phyloP scores from a whole-genome alignment of 1,140 invertebrate genomes.

The Aphelenchoides besseyi region DNA sequence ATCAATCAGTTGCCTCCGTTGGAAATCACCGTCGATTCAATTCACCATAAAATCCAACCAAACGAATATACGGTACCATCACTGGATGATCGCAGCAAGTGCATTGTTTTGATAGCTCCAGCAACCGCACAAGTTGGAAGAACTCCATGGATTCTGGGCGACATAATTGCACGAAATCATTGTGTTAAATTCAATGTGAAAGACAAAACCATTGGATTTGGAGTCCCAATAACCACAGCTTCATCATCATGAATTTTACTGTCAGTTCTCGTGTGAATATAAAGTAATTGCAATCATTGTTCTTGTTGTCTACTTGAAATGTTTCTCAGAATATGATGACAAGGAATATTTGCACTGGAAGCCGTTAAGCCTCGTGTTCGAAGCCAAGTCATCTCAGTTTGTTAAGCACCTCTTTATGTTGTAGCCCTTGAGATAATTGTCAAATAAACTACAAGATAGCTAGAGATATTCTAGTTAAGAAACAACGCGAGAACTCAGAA shows the following conservation, averaged over 20 bases:
- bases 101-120: background rate
- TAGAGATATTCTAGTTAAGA: too few relatives aligned
- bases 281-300: background rate
- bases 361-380: too few relatives aligned
- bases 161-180: background rate
- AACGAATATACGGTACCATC: background rate
- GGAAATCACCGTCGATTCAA: background rate
- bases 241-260: background rate
- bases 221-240: background rate
- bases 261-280: background rate
- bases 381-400: background rate
- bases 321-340: too few relatives aligned
- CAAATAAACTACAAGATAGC: too few relatives aligned
- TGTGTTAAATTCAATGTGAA: background rate
- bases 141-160: background rate
- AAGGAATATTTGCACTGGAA: too few relatives aligned
- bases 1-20: background rate
- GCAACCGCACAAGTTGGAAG: background rate
- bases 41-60: background rate
- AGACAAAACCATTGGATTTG: conserved; percentile 1
- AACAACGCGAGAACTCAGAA: too few relatives aligned
- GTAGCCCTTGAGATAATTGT: too few relatives aligned
- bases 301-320: too few relatives aligned
- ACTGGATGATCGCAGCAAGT: background rate
- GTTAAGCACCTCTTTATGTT: too few relatives aligned